A percentile compares a stretch with the other conserved stretches of the same genome.
phyloP scores from a whole-genome alignment of 2,113 vertebrate genomes.

The Oostethus manadensis region DNA sequence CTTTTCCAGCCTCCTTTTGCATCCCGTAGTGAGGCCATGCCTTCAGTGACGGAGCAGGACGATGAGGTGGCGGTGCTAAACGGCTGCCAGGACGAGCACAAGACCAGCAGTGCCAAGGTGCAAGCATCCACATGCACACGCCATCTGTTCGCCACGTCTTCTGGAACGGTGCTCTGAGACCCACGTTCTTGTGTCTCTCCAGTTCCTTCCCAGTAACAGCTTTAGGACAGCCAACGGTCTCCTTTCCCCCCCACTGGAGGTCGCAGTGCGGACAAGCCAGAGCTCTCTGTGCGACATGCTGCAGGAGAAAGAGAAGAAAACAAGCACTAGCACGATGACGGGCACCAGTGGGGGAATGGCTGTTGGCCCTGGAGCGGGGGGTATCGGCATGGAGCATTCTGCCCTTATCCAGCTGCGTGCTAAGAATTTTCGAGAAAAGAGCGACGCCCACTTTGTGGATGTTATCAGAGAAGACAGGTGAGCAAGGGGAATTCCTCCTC shows the following conservation, averaged over 20 bases:
- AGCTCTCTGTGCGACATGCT: conserved; percentile 90
- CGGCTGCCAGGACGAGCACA: conserved; percentile 86
- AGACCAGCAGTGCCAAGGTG: conserved; percentile 80
- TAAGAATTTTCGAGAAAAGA: conserved; percentile 92
- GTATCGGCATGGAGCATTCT: conserved; percentile 80
- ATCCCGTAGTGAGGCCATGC: conserved; percentile 71
- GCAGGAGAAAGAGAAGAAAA: conserved; percentile 82
- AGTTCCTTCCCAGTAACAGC: conserved; percentile 67
- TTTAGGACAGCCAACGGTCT: conserved; percentile 85
- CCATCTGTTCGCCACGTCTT: conserved; percentile 10
- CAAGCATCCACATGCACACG: background rate
- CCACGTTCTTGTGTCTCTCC: background rate
- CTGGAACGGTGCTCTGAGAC: background rate
- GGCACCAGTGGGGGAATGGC: conserved; percentile 58
- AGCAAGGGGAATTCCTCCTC: conserved; percentile 41
- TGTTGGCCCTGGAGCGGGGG: conserved; percentile 67
- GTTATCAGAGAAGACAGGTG: conserved; percentile 98
- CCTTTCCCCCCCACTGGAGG: conserved; percentile 82
- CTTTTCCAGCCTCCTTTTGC: conserved; percentile 72
- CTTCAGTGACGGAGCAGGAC: conserved; percentile 65
- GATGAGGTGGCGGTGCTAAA: conserved; percentile 81
- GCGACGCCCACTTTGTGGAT: conserved; percentile 93
- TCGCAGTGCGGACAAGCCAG: conserved; percentile 79
- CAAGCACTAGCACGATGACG: conserved; percentile 66
- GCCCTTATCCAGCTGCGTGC: conserved; percentile 89